These are phyloP conservation scores for Lagopus leucura DNA, from an alignment of 2,113 vertebrate species.

Conservation along the genomic window DNA sequence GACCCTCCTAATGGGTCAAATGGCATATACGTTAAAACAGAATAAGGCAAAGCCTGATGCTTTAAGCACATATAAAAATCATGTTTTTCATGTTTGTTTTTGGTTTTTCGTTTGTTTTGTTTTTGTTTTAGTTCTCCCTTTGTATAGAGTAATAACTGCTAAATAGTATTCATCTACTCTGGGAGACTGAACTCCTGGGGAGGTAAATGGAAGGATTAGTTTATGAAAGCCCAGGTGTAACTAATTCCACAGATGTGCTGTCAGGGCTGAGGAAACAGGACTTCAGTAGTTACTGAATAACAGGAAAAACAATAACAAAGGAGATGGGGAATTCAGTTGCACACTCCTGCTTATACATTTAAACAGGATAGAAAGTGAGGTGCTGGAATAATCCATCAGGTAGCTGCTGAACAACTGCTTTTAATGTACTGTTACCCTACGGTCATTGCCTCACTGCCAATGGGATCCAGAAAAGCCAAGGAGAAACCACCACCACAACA, in stretches of 20 bases:
- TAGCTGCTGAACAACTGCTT: not conserved
- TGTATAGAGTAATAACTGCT: not conserved
- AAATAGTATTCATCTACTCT: not conserved
- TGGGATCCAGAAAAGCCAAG: not conserved
- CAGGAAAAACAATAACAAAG: rapidly evolving
- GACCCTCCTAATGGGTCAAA: not conserved
- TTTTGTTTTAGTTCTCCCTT: not conserved
- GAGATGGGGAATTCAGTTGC: not conserved
- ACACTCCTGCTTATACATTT: not conserved
- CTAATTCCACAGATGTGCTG: not conserved
- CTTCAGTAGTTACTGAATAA: rapidly evolving
- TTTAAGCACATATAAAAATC: not conserved
- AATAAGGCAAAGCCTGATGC: not conserved
- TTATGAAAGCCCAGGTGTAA: not conserved
- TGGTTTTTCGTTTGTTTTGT: not conserved
- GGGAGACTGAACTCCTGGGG: not conserved
- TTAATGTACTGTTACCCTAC: not conserved
- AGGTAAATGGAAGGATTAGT: too few species aligned
- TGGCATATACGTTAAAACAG: not conserved
- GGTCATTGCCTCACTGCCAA: rapidly evolving
- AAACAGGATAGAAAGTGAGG: not conserved
- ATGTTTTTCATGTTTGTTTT: not conserved
- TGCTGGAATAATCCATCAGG: not conserved
- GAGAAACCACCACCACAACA: not conserved
- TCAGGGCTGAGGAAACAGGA: not conserved